A percentile compares a stretch with the other conserved stretches of the same genome.
Conservation (phyloP, 2,888 invertebrate species). For the Hesperia comma region DNA sequence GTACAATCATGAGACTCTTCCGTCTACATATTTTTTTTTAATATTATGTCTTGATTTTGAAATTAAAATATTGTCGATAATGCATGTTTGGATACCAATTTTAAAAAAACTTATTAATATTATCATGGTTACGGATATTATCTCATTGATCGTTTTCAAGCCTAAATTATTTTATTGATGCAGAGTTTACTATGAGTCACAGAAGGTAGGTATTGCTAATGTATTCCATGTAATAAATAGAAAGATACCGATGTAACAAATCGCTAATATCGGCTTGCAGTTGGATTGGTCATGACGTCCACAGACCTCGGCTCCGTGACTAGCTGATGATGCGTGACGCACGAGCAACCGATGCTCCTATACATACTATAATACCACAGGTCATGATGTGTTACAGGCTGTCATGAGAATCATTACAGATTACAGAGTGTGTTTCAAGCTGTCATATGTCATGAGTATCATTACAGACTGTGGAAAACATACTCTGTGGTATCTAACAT, state of each 20-base stretch:
- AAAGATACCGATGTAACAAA: slow-evolving; percentile 12
- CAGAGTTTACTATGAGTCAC: too few relatives aligned
- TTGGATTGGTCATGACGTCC: slow-evolving; percentile 12
- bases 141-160: too few relatives aligned
- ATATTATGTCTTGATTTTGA: not conserved
- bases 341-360: slow-evolving; percentile 1
- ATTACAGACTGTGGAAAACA: too few relatives aligned
- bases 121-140: too few relatives aligned
- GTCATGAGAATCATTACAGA: too few relatives aligned
- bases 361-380: not conserved
- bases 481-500: too few relatives aligned
- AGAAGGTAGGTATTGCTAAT: not conserved
- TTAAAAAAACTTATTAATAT: too few relatives aligned
- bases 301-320: slow-evolving; percentile 1
- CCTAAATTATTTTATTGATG: too few relatives aligned
- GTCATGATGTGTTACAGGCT: not conserved
- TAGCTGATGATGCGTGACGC: slow-evolving; percentile 23
- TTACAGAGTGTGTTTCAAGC: too few relatives aligned
- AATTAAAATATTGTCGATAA: too few relatives aligned
- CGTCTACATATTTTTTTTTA: not conserved
- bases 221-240: not conserved
- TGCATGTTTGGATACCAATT: too few relatives aligned
- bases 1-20: slow-evolving; percentile 2
- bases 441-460: too few relatives aligned
- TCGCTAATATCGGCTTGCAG: slow-evolving; percentile 16